Percentiles rank a stretch among this genome's conserved stretches.
These are phyloP conservation scores for Thalassophryne amazonica DNA, from an alignment of 2,797 vertebrate genomes.

Conservation along the genomic window DNA sequence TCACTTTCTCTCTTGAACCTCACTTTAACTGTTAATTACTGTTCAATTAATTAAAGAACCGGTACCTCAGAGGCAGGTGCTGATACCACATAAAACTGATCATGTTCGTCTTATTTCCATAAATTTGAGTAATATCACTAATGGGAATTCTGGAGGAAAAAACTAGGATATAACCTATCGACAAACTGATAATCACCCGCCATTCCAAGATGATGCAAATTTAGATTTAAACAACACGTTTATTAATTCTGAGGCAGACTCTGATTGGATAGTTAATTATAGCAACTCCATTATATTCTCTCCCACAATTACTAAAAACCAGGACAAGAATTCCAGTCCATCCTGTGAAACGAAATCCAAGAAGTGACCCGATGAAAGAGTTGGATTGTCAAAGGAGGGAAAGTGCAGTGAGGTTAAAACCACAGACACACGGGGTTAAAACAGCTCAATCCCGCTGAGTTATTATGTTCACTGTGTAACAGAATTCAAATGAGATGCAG, in stretches of 20 bases:
- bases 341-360: constrained; percentile 1
- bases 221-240: constrained; percentile 73
- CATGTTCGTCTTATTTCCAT: constrained; percentile 56
- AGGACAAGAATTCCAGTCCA: constrained; percentile 29
- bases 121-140: constrained; percentile 53
- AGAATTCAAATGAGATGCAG: constrained; percentile 48
- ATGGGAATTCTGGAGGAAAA: constrained; percentile 46
- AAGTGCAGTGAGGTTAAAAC: constrained; percentile 19
- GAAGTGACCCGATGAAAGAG: constrained; percentile 38
- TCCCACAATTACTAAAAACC: constrained; percentile 63
- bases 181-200: constrained; percentile 44
- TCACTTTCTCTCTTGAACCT: constrained; percentile 63
- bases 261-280: constrained; percentile 69
- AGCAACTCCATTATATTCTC: constrained; percentile 51
- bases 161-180: constrained; percentile 34
- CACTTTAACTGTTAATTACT: constrained; percentile 72
- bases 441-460: constrained; percentile 30
- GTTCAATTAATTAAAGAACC: constrained; percentile 65
- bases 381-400: constrained; percentile 14
- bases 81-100: constrained; percentile 60
- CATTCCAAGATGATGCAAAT: constrained; percentile 67
- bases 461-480: constrained; percentile 33
- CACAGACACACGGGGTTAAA: constrained; percentile 2
- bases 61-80: constrained; percentile 67
- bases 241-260: constrained; percentile 68